Evolutionary conservation across 2,797 vertebrate genomes (phyloP), one percentile per base, ranked within the genome.

Genomic region (Takifugu rubripes): DNA sequence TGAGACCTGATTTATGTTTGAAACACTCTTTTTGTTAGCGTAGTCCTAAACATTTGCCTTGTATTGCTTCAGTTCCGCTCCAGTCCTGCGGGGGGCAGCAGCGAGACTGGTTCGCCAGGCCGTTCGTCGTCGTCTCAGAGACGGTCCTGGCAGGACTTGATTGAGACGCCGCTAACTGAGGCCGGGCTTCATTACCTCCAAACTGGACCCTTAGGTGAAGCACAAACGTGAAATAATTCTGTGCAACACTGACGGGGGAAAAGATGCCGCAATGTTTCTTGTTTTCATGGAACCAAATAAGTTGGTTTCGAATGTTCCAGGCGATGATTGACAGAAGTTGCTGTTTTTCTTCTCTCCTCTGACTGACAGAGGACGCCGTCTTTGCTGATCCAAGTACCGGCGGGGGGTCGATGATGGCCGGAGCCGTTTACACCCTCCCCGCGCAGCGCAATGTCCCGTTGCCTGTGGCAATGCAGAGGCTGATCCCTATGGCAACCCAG

Each of bases 91-190:
- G 92, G 85, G 0, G 94, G 94, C 21, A 95, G 93, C 79, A 96
- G 93, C n/a, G 78, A 92, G 64, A 92, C 89, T 0, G 92, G 95
- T 54, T 98, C 96, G 0, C 96, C 96, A 0, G 92, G 96, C 5
- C 94, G 95, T 40, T 98, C 98, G 64, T 96, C 95, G 0, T 94
- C 95, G 0, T 97, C 96, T 72, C 96, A 99, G 86, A 91, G 97
- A 59, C 94, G 97, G 25, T 99, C 97, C 26, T 99, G 97, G 97
- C 97, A 98, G 91, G 97, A 98, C 91, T 92, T 99, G 84, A 99
- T 98, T 16, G 97, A 99, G 88, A 99, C 96, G 0, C 97, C 97
- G 0, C 84, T 99, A 77, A 99, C 97, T 0, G 97, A 96, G 79
- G 95, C 96, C 0, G 97, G 96, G 79, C 92, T 99, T 64, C 97